Percentiles rank a stretch among this genome's conserved stretches.
These are phyloP conservation scores for Ivindomyrus marchei DNA, from an alignment of 2,113 vertebrate genomes.

Conservation along the genomic window DNA sequence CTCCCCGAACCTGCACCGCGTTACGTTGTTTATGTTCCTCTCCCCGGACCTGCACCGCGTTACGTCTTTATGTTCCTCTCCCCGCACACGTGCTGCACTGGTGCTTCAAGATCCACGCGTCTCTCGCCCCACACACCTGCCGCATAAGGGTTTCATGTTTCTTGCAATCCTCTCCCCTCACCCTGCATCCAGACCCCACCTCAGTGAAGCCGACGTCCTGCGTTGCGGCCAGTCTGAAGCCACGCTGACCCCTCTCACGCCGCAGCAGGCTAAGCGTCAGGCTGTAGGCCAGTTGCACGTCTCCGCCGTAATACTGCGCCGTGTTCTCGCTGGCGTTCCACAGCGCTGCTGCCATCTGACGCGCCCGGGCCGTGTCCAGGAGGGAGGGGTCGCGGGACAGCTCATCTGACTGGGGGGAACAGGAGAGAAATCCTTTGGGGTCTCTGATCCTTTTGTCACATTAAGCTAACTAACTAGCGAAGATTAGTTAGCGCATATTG, in stretches of 20 bases:
- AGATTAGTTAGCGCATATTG: not conserved
- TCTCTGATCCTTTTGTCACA: not conserved
- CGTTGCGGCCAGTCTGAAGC: conserved; percentile 82
- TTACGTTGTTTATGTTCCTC: not conserved
- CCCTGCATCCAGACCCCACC: conserved; percentile 50
- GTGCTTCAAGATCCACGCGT: too few species aligned
- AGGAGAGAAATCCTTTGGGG: not conserved
- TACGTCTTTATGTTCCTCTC: not conserved
- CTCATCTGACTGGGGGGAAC: conserved; percentile 61
- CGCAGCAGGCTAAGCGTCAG: conserved; percentile 72
- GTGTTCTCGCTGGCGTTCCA: conserved; percentile 72
- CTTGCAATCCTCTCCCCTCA: not conserved
- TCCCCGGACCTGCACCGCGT: not conserved
- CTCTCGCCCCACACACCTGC: not conserved
- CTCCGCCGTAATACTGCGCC: conserved; percentile 72
- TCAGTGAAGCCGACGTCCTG: conserved; percentile 91
- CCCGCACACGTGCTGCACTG: too few species aligned
- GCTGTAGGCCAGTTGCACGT: conserved; percentile 76
- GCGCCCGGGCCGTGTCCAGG: conserved; percentile 66
- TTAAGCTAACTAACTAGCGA: not conserved
- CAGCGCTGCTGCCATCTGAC: conserved; percentile 65
- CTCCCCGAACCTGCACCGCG: not conserved
- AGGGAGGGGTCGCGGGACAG: conserved; percentile 63
- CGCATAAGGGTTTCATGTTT: not conserved
- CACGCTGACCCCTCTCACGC: conserved; percentile 77